Evolutionary conservation across 2,888 invertebrate genomes (phyloP), one percentile per base, ranked within the genome.

Genomic region (Pachycephus smyrnensis): DNA sequence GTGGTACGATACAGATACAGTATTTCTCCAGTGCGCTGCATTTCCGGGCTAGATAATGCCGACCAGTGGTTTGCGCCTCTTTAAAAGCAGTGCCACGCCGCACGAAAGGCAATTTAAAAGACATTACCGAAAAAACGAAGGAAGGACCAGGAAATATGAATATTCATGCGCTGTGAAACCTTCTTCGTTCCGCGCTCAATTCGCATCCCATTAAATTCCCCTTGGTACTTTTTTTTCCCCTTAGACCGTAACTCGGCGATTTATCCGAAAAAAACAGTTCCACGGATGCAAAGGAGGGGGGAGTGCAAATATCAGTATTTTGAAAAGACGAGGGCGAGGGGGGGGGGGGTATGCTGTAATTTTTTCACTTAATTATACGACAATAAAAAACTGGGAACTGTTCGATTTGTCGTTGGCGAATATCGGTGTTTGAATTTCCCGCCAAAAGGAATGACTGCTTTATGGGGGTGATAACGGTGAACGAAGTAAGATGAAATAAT

Each of bases 41-140:
- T 84, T 86, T 86, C 86, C 86, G 86, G 84, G 82, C 84, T 82
- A 82, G 84, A 84, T 86, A 83, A 80, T 80, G 15, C 40, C 31
- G 71, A 2, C 30, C 69, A 71, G 71, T 30, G 30, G 71, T 32
- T 15, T 31, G 71, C 12, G 31, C 12, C 31, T 71, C 71, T 71
- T 71, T 82, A 81, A 82, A 79, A 79, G 81, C 79, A 77, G 79
- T 80, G 69, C 77, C 80, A 75, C 80, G 75, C 82, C 81, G 82
- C 82, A 82, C 81, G 80, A 81, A 80, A 80, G 79, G 78, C 79
- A 80, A 83, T 81, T 82, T 82, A 82, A 82, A 80, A 82, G 80
- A 82, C 81, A 83, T 83, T 82, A 82, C 81, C 80, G 75, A 78
- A 77, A 77, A 75, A 73, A 68, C 12, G 75, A 36, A 31, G 69